Conservation (phyloP, 2,888 invertebrate species). For the Rhingia rostrata region DNA sequence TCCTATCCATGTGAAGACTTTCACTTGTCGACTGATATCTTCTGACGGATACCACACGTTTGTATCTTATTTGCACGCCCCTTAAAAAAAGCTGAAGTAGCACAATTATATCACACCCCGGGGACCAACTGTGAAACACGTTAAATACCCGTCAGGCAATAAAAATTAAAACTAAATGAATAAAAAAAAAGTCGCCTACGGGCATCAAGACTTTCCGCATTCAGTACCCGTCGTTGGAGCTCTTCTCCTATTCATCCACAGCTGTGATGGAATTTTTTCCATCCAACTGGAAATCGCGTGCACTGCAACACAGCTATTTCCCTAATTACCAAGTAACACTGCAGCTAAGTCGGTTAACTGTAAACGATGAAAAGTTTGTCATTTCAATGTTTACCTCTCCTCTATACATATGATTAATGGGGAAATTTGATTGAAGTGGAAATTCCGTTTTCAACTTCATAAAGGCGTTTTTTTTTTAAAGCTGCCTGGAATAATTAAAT, state of each 20-base stretch:
- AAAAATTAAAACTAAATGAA: conserved; percentile 8
- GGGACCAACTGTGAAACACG: background rate
- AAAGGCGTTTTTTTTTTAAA: background rate
- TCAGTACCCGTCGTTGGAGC: background rate
- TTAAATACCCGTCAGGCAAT: conserved; percentile 13
- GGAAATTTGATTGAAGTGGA: background rate
- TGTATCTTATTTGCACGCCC: conserved; percentile 11
- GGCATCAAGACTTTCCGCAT: conserved; percentile 13
- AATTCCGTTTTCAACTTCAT: background rate
- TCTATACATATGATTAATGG: background rate
- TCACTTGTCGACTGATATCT: conserved; percentile 13
- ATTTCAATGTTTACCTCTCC: background rate
- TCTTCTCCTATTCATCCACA: background rate
- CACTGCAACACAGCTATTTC: conserved; percentile 4
- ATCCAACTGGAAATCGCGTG: conserved; percentile 11
- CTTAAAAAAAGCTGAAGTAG: conserved; percentile 10
- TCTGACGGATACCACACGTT: background rate
- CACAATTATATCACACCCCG: conserved; percentile 31
- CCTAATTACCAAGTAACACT: conserved; percentile 9
- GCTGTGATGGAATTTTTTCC: background rate
- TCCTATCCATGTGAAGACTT: conserved; percentile 3
- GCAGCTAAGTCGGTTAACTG: conserved; percentile 15
- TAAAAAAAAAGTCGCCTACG: conserved; percentile 1
- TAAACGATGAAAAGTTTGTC: conserved; percentile 30
- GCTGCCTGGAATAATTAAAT: no score